A percentile compares a stretch with the other conserved stretches of the same genome.
phyloP scores from a whole-genome alignment of 1,140 invertebrate species.

The Pygmarrhopalites habei region DNA sequence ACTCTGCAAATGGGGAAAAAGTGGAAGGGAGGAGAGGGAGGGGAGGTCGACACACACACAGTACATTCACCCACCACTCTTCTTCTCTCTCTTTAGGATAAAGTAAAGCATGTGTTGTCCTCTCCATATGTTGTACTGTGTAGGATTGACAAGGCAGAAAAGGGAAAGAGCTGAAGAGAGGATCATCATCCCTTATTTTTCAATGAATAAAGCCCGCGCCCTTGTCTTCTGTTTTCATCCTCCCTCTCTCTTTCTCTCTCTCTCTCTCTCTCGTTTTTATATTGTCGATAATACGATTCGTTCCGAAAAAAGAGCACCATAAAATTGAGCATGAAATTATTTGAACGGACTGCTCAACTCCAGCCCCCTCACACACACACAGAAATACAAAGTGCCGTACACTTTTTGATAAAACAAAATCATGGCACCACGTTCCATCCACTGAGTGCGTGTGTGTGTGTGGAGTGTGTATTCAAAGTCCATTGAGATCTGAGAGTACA shows the following conservation, averaged over 20 bases:
- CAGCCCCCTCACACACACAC: neutral
- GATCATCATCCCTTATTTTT: slow-evolving; percentile 2
- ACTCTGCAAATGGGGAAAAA: neutral
- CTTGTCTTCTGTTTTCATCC: neutral
- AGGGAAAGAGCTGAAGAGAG: neutral
- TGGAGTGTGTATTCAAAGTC: no score
- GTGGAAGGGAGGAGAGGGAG: neutral
- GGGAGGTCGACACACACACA: no score
- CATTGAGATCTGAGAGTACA: no score
- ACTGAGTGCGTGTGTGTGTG: no score
- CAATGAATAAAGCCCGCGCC: neutral
- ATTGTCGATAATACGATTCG: slow-evolving; percentile 13
- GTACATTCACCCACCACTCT: no score
- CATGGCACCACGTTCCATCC: no score
- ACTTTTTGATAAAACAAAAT: neutral
- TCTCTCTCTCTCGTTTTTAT: neutral
- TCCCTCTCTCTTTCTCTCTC: slow-evolving; percentile 10
- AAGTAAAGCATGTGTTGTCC: slow-evolving; percentile 17
- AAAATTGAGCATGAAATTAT: slow-evolving; percentile 32
- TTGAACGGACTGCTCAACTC: slow-evolving; percentile 12
- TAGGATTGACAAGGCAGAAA: slow-evolving; percentile 18
- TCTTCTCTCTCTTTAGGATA: neutral
- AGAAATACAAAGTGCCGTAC: no score
- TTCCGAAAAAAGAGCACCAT: slow-evolving; percentile 15
- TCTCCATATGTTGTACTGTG: slow-evolving; percentile 31